These are phyloP conservation scores for Clistopyga incitator DNA, from an alignment of 2,888 invertebrate genomes.

Conservation along the genomic window DNA sequence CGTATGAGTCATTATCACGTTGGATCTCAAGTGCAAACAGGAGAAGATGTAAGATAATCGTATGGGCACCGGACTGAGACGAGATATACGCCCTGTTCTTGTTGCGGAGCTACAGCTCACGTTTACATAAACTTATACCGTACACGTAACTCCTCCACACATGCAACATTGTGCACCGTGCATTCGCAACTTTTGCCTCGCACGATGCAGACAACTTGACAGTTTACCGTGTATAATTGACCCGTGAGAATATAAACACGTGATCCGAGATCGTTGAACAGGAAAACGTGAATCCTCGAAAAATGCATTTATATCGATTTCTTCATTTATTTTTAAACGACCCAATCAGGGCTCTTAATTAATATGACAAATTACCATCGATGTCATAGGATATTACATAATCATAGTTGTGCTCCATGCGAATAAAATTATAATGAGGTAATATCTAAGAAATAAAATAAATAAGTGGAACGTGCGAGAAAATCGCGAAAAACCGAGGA, in stretches of 20 bases:
- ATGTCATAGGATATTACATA: not conserved
- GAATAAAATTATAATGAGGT: not conserved
- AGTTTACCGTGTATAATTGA: conserved; percentile 37
- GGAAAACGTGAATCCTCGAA: conserved; percentile 54
- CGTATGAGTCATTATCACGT: conserved; percentile 73
- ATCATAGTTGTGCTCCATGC: not conserved
- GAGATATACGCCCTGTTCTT: conserved; percentile 19
- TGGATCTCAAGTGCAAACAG: conserved; percentile 65
- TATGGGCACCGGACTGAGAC: conserved; percentile 39
- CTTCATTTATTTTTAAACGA: conserved; percentile 21
- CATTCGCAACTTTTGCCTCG: conserved; percentile 4
- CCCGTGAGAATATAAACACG: conserved; percentile 45
- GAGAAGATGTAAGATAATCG: conserved; percentile 51
- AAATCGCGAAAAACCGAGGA: not conserved
- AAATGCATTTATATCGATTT: conserved; percentile 38
- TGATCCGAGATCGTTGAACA: conserved; percentile 38
- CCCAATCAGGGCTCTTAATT: conserved; percentile 10
- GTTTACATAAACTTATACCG: not conserved
- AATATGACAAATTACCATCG: not conserved
- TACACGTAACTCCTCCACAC: not conserved
- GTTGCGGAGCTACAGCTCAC: conserved; percentile 13
- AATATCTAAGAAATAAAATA: not conserved
- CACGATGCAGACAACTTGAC: conserved; percentile 36
- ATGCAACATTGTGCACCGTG: not conserved
- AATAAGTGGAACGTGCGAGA: not conserved